These are phyloP conservation scores for Caenorhabditis auriculariae DNA, from an alignment of 2,888 invertebrate genomes.

Conservation along the genomic window DNA sequence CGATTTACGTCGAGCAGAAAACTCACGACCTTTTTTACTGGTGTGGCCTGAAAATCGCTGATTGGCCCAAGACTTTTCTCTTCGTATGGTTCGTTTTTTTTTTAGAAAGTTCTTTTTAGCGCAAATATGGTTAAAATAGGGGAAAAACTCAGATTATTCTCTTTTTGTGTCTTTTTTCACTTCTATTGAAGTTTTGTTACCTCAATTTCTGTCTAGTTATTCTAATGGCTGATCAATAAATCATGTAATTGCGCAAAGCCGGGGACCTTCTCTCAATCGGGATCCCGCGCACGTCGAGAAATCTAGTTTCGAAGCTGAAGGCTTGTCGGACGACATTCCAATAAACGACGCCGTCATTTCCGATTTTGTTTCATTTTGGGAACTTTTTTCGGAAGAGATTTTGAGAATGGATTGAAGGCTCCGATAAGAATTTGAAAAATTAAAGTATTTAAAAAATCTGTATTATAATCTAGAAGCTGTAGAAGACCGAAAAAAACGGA, in stretches of 20 bases:
- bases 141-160: conserved; percentile 1
- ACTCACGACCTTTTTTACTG: conserved; percentile 52
- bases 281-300: too few relatives aligned
- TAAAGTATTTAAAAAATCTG: too few relatives aligned
- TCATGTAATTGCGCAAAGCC: too few relatives aligned
- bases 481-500: too few relatives aligned
- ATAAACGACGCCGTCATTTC: too few relatives aligned
- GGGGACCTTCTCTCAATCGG: neutral
- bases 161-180: neutral
- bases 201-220: neutral
- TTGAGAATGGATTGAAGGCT: too few relatives aligned
- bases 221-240: neutral
- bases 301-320: too few relatives aligned
- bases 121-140: neutral
- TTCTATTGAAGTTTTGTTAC: neutral
- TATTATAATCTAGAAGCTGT: too few relatives aligned
- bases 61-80: conserved; percentile 45
- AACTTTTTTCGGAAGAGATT: too few relatives aligned
- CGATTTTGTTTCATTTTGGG: too few relatives aligned
- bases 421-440: too few relatives aligned
- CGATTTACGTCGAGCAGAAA: conserved; percentile 24
- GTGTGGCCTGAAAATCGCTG: conserved; percentile 49
- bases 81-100: conserved; percentile 37
- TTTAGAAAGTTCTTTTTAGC: neutral
- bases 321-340: too few relatives aligned